Percentiles rank a stretch among this genome's conserved stretches.
These are phyloP conservation scores for Rhea americana DNA, from an alignment of 2,113 vertebrate genomes.

Conservation along the genomic window DNA sequence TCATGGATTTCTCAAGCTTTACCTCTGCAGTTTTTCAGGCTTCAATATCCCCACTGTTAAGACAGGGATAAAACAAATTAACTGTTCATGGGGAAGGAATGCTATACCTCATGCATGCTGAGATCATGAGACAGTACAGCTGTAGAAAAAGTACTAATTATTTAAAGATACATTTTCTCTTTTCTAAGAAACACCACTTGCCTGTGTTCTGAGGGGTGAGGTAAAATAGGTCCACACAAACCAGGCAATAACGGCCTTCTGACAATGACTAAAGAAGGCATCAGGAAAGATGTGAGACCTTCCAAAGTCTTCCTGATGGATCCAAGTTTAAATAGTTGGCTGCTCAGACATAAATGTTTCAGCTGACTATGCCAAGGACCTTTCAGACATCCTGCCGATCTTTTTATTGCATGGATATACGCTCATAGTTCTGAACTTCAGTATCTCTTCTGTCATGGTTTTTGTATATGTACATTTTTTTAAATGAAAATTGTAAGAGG, in stretches of 20 bases:
- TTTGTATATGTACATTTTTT: background rate
- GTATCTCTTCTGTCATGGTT: background rate
- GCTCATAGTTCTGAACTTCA: background rate
- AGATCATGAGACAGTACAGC: background rate
- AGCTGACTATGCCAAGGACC: background rate
- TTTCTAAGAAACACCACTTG: background rate
- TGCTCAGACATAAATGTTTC: background rate
- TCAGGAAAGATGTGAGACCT: background rate
- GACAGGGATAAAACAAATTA: background rate
- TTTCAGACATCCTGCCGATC: background rate
- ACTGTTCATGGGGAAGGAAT: background rate
- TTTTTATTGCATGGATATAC: background rate
- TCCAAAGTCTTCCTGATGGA: background rate
- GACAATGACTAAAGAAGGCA: background rate
- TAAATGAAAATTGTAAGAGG: background rate
- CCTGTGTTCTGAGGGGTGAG: background rate
- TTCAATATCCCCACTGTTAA: background rate
- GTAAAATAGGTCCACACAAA: background rate
- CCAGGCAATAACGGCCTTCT: background rate
- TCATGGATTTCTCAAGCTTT: background rate
- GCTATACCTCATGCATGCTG: background rate
- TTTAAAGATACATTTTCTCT: background rate
- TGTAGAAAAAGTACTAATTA: background rate
- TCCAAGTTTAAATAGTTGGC: background rate
- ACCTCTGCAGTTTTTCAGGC: background rate